Evolutionary conservation across 2,888 invertebrate species (phyloP).

Genomic region (Phytoseiulus persimilis): DNA sequence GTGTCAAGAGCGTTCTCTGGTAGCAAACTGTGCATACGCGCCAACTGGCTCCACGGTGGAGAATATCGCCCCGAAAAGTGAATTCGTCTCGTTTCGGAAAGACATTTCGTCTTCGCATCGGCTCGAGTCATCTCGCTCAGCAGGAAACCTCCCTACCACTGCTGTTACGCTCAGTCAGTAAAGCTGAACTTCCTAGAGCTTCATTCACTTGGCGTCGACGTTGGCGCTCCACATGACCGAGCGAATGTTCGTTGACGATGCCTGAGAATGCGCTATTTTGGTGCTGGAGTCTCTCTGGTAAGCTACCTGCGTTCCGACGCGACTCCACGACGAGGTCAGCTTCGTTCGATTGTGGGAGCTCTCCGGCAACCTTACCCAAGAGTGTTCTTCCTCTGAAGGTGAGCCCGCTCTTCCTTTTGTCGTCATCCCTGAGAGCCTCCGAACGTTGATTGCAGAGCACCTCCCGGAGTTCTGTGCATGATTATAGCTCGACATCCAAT

Average conservation of each 20-base stretch:
- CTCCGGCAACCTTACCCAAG: neutral
- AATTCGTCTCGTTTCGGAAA: neutral
- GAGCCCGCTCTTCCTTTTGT: neutral
- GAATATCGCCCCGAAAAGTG: neutral
- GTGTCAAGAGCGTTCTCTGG: neutral
- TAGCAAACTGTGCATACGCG: neutral
- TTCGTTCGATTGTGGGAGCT: neutral
- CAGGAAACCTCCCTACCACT: neutral
- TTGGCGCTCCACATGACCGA: conserved; percentile 29
- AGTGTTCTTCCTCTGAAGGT: neutral
- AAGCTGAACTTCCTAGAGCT: neutral
- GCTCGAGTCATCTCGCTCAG: neutral
- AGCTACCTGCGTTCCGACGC: conserved; percentile 26
- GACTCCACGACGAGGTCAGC: conserved; percentile 12
- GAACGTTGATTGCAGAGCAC: too few species aligned
- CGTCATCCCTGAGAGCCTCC: neutral
- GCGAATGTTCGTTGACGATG: conserved; percentile 12
- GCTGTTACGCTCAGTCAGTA: neutral
- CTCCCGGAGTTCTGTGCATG: too few species aligned
- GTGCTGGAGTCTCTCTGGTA: conserved; percentile 38
- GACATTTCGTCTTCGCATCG: neutral
- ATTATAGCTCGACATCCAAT: too few species aligned
- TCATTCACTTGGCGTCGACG: neutral
- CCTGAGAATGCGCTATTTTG: conserved; percentile 36
- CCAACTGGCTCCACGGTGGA: neutral